These are phyloP conservation scores for Galerucella calmariensis DNA, from an alignment of 2,888 invertebrate species.

Conservation along the genomic window DNA sequence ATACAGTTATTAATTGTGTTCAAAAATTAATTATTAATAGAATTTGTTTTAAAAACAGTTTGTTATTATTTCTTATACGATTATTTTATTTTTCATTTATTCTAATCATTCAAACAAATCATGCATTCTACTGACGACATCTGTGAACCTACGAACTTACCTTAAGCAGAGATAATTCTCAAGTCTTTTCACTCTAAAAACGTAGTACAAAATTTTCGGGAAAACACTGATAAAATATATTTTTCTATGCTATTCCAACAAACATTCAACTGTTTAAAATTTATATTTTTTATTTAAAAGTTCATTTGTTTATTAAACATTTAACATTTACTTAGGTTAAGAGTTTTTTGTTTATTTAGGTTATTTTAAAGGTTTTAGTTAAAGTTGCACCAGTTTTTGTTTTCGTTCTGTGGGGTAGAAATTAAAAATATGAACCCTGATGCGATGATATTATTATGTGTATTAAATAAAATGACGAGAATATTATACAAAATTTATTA, in stretches of 20 bases:
- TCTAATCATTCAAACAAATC: constrained; percentile 27
- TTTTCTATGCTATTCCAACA: constrained; percentile 41
- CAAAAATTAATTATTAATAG: too few species aligned
- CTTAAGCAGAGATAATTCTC: constrained; percentile 27
- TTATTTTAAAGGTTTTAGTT: constrained; percentile 34
- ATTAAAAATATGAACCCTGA: constrained; percentile 49
- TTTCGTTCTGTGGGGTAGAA: constrained; percentile 48
- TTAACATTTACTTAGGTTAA: constrained; percentile 8
- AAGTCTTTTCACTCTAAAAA: constrained; percentile 42
- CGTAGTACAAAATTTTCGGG: constrained; percentile 42
- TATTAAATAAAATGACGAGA: constrained; percentile 51
- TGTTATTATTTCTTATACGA: background rate
- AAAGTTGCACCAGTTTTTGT: constrained; percentile 41
- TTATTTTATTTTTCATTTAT: constrained; percentile 16
- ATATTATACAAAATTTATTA: constrained; percentile 50
- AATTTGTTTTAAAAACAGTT: background rate
- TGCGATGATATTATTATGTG: constrained; percentile 47
- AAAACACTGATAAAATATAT: constrained; percentile 48
- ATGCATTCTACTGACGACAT: constrained; percentile 19
- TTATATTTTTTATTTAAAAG: constrained; percentile 36
- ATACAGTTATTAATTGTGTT: too few species aligned
- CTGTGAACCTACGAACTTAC: constrained; percentile 27
- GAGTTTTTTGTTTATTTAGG: constrained; percentile 35
- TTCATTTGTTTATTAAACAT: constrained; percentile 32
- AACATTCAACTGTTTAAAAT: constrained; percentile 42